Percentiles rank a stretch among this genome's conserved stretches.
These are phyloP conservation scores for Megalops cyprinoides DNA, from an alignment of 2,797 vertebrate genomes.

Conservation along the genomic window DNA sequence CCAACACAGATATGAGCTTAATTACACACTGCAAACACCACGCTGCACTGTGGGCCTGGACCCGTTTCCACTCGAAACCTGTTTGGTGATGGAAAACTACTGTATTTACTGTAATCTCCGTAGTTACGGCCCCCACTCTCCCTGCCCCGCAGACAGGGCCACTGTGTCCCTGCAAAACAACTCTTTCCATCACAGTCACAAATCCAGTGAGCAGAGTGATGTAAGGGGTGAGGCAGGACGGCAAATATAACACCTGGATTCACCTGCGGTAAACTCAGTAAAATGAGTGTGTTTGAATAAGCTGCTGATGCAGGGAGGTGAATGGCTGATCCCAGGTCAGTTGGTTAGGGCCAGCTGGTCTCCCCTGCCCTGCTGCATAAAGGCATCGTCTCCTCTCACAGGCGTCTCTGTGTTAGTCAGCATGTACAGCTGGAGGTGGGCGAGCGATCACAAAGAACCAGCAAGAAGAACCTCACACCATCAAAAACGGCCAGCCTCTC, in stretches of 20 bases:
- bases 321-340: constrained; percentile 9
- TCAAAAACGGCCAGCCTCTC: not conserved
- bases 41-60: constrained; percentile 48
- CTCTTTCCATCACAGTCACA: too few relatives aligned
- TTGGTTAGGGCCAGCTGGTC: not conserved
- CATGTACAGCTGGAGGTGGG: constrained; percentile 13
- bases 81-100: constrained; percentile 34
- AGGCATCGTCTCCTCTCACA: not conserved
- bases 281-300: too few relatives aligned
- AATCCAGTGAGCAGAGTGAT: not conserved
- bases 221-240: not conserved
- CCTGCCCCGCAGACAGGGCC: not conserved
- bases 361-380: not conserved
- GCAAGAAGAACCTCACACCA: not conserved
- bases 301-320: too few relatives aligned
- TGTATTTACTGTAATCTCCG: not conserved
- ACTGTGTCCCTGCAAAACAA: not conserved
- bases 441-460: too few relatives aligned
- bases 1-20: constrained; percentile 41
- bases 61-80: constrained; percentile 44
- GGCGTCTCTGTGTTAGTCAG: not conserved
- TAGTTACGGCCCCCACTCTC: not conserved
- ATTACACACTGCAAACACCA: constrained; percentile 51
- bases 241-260: not conserved
- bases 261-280: too few relatives aligned